Percentiles rank a stretch among this genome's conserved stretches.
Evolutionary conservation across 1,140 invertebrate genomes (phyloP).

Genomic region (Apolygus lucorum): DNA sequence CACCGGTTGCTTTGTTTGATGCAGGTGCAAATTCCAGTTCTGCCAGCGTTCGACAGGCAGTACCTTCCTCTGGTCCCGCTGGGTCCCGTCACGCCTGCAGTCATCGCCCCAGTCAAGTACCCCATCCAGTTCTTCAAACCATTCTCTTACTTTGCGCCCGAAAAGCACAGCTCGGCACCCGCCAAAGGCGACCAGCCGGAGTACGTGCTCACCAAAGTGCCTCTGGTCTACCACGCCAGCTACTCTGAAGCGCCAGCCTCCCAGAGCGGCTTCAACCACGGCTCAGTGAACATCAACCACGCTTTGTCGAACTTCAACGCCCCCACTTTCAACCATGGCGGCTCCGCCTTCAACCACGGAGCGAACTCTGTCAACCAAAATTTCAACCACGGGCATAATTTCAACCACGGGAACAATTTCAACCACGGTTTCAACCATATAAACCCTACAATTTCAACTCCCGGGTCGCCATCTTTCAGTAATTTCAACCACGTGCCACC

Average conservation of each 20-base stretch:
- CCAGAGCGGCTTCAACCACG: neutral
- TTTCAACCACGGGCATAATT: neutral
- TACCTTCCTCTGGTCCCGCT: neutral
- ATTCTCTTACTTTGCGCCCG: neutral
- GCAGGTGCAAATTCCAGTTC: neutral
- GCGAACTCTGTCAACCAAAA: neutral
- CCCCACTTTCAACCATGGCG: neutral
- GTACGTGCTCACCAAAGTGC: slow-evolving; percentile 13
- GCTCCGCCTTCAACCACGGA: neutral
- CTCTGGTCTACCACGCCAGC: slow-evolving; percentile 19
- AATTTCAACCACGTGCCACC: neutral
- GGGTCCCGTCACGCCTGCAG: neutral
- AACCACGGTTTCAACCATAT: neutral
- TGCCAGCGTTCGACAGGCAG: neutral
- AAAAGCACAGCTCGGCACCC: neutral
- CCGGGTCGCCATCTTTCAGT: neutral
- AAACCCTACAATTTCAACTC: neutral
- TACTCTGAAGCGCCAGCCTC: slow-evolving; percentile 7
- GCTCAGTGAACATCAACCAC: neutral
- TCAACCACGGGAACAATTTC: neutral
- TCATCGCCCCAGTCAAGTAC: neutral
- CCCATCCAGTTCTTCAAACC: slow-evolving; percentile 18
- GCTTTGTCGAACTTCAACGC: neutral
- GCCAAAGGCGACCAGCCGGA: neutral
- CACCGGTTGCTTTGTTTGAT: neutral